Evolutionary conservation across 1,140 invertebrate genomes (phyloP).

Genomic region (Teleogryllus occipitalis): DNA sequence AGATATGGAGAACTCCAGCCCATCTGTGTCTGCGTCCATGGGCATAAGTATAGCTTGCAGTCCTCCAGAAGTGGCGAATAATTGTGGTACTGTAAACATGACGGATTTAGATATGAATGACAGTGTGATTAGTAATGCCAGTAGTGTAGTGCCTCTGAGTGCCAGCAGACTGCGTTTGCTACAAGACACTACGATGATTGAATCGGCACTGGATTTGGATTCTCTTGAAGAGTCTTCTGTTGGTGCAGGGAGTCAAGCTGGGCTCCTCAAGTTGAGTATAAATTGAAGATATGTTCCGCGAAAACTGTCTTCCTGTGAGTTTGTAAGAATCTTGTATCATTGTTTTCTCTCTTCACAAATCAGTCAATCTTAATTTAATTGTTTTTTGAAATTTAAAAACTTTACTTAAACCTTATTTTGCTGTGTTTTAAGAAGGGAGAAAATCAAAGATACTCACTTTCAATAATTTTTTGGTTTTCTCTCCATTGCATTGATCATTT

Average conservation of each 20-base stretch:
- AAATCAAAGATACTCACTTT: too few relatives aligned
- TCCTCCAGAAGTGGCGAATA: not conserved
- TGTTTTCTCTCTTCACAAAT: too few relatives aligned
- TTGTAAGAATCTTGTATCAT: too few relatives aligned
- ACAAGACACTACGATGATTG: constrained; percentile 79
- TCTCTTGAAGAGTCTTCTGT: constrained; percentile 57
- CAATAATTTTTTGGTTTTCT: too few relatives aligned
- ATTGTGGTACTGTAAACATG: not conserved
- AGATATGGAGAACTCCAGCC: not conserved
- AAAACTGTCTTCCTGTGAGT: not conserved
- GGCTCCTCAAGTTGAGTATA: constrained; percentile 42
- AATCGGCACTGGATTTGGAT: constrained; percentile 75
- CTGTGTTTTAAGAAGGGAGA: too few relatives aligned
- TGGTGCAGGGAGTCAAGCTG: constrained; percentile 44
- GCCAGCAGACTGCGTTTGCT: constrained; percentile 59
- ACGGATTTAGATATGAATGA: constrained; percentile 12
- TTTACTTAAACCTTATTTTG: too few relatives aligned
- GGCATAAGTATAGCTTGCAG: not conserved
- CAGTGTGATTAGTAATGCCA: constrained; percentile 14
- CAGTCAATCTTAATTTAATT: too few relatives aligned
- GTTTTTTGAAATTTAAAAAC: too few relatives aligned
- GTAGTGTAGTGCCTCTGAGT: constrained; percentile 32
- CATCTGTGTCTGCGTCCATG: not conserved
- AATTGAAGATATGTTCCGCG: constrained; percentile 25
- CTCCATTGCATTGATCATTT: too few relatives aligned